Conservation (phyloP, 2,113 vertebrate genomes). For the Pseudonaja textilis region DNA sequence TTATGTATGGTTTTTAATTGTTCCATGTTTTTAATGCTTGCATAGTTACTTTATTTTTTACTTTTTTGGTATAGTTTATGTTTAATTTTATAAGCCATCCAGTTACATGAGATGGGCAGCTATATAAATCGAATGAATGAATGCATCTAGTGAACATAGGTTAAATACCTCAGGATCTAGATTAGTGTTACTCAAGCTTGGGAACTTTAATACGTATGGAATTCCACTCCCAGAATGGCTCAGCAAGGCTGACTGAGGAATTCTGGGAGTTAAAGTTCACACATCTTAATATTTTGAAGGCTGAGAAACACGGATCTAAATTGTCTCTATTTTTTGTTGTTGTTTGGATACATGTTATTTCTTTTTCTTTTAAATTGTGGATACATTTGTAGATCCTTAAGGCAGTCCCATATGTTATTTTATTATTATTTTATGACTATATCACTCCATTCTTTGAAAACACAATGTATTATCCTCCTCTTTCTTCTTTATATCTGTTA, state of each 20-base stretch:
- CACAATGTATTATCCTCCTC: not conserved
- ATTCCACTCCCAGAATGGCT: no score
- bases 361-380: not conserved
- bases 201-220: no score
- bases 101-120: not conserved
- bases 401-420: not conserved
- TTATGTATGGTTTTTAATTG: no score
- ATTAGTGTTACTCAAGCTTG: not conserved
- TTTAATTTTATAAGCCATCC: not conserved
- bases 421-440: not conserved
- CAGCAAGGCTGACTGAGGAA: no score
- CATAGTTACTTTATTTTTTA: not conserved
- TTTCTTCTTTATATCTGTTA: not conserved
- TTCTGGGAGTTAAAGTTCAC: no score
- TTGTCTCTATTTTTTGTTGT: not conserved
- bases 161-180: not conserved
- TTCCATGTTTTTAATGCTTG: no score
- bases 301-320: not conserved
- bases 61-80: not conserved
- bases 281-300: no score
- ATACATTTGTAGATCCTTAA: not conserved
- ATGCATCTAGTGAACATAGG: not conserved
- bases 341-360: not conserved
- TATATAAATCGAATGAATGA: not conserved
- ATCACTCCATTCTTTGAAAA: not conserved